These are phyloP conservation scores for Ethmia dodecea DNA, from an alignment of 2,888 invertebrate species.

Conservation along the genomic window DNA sequence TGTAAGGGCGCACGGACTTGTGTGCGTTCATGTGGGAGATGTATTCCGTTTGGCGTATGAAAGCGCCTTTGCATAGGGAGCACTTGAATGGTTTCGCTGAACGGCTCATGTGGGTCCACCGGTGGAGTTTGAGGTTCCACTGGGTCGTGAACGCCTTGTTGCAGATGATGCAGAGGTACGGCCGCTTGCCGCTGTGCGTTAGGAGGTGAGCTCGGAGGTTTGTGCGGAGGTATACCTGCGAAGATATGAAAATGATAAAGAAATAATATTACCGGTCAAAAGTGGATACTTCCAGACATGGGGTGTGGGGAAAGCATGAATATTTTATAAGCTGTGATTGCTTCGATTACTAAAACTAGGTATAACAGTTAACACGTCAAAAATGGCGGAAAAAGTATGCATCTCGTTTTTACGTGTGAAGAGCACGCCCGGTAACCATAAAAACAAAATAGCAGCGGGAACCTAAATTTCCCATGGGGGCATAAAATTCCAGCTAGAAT, in stretches of 20 bases:
- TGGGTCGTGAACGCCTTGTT: slow-evolving; percentile 92
- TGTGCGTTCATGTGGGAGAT: slow-evolving; percentile 92
- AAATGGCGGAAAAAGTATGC: no score
- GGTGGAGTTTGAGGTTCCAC: slow-evolving; percentile 93
- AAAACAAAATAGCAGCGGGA: no score
- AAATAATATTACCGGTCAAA: no score
- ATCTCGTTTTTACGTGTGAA: no score
- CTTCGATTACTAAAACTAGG: no score
- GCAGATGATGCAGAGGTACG: slow-evolving; percentile 89
- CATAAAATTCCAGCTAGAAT: no score
- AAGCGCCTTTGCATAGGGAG: slow-evolving; percentile 88
- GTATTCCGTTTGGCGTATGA: slow-evolving; percentile 88
- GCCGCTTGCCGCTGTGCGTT: slow-evolving; percentile 86
- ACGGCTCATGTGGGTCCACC: slow-evolving; percentile 92
- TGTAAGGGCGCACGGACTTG: slow-evolving; percentile 89
- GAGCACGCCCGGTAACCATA: no score
- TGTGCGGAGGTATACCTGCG: slow-evolving; percentile 84
- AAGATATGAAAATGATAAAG: neutral
- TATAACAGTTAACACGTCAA: no score
- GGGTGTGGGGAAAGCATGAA: no score
- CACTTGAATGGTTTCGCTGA: slow-evolving; percentile 92
- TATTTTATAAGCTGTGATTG: no score
- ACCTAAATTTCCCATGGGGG: no score
- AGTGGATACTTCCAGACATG: no score
- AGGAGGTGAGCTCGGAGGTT: slow-evolving; percentile 89